Evolutionary conservation across 2,888 invertebrate species (phyloP).

Genomic region (Metallyticus violacea): DNA sequence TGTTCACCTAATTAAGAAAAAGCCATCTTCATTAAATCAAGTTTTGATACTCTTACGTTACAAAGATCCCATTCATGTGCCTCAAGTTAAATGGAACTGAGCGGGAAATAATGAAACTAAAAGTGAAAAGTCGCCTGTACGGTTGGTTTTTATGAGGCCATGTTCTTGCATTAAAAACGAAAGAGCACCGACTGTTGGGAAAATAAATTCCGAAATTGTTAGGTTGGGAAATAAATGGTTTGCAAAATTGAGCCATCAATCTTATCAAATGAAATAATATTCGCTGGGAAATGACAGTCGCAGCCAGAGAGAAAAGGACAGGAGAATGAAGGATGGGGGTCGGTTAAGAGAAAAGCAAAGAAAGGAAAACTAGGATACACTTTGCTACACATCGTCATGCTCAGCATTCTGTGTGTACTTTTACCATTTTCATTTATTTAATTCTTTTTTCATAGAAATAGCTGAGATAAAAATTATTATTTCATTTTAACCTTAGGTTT

Average conservation of each 20-base stretch:
- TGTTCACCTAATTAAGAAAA: background rate
- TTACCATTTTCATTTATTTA: too few relatives aligned
- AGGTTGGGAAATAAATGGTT: constrained; percentile 10
- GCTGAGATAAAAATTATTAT: too few relatives aligned
- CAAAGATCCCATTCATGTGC: background rate
- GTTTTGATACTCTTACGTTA: background rate
- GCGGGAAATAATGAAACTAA: background rate
- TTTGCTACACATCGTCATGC: background rate
- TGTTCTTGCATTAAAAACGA: background rate
- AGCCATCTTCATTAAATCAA: background rate
- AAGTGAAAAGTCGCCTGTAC: background rate
- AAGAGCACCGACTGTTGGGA: background rate
- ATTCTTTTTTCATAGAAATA: too few relatives aligned
- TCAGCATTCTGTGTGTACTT: too few relatives aligned
- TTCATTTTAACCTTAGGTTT: too few relatives aligned
- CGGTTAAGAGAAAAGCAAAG: background rate
- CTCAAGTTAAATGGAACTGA: background rate
- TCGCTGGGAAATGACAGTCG: constrained; percentile 2
- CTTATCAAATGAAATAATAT: constrained; percentile 28
- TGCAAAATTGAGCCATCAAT: constrained; percentile 25
- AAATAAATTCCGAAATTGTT: background rate
- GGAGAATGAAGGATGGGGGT: background rate
- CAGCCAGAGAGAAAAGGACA: background rate
- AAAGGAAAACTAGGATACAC: background rate
- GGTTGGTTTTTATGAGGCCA: background rate